Evolutionary conservation across 2,888 invertebrate species (phyloP).

Genomic region (Cetonia aurata): DNA sequence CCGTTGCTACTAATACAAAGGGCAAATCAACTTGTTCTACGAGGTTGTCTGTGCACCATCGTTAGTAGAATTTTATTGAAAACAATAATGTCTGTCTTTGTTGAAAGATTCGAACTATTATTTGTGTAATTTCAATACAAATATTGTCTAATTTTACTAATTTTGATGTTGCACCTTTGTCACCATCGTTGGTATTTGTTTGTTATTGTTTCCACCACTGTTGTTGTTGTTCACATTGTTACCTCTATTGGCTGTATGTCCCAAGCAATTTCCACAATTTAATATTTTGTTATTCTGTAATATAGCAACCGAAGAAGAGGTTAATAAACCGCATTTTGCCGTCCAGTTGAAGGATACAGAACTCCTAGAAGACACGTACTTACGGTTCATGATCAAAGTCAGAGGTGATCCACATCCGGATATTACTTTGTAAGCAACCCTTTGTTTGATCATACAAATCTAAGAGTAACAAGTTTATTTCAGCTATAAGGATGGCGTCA

Average conservation of each 20-base stretch:
- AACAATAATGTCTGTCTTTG: not conserved
- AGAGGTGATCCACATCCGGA: slow-evolving; percentile 91
- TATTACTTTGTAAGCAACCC: slow-evolving; percentile 85
- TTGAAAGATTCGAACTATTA: not conserved
- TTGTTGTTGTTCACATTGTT: not conserved
- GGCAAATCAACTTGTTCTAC: slow-evolving; percentile 89
- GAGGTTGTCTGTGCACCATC: slow-evolving; percentile 86
- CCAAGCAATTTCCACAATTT: not conserved
- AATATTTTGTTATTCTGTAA: slow-evolving; percentile 12
- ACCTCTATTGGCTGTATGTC: not conserved
- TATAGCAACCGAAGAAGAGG: slow-evolving; percentile 78
- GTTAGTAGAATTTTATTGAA: slow-evolving; percentile 70
- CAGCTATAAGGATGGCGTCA: slow-evolving; percentile 86
- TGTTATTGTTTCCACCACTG: not conserved
- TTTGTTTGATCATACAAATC: not conserved
- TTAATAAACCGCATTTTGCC: slow-evolving; percentile 86
- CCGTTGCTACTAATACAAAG: slow-evolving; percentile 84
- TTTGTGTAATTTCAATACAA: slow-evolving; percentile 1
- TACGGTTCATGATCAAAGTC: slow-evolving; percentile 90
- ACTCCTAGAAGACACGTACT: slow-evolving; percentile 85
- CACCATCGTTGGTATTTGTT: not conserved
- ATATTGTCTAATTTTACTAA: slow-evolving; percentile 19
- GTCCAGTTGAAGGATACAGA: slow-evolving; percentile 91
- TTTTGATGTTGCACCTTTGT: slow-evolving; percentile 9
- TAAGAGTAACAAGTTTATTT: slow-evolving; percentile 46